Base-by-base conservation (phyloP, 2,797 vertebrate genomes). In the Girardinus metallicus region DNA sequence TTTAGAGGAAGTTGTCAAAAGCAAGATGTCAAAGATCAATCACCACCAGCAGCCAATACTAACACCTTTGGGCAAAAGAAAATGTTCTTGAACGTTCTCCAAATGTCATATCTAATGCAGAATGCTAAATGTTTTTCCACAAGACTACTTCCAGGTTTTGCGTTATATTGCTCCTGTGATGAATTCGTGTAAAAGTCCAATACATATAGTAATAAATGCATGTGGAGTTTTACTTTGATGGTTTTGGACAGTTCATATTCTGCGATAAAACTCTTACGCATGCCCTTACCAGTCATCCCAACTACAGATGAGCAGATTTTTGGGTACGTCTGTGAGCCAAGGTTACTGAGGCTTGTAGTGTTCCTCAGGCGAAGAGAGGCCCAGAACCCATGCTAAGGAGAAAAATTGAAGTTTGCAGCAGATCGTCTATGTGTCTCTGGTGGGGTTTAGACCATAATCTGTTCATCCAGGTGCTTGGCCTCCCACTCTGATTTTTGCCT, bases 381-480 rank as follows among this genome's bases (percentile, higher is more conserved):
- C 89, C 82, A 84, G 82, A 86, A 77, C 83, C 85, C 83, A 85
- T 84, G 83, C 76, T 82, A 82, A 86, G 88, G 85, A 88, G 88
- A 87, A 89, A 92, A 93, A 91, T 85, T 88, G 78, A 92, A 92
- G 90, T 91, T 92, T 88, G 79, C 87, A 81, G 86, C 83, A 88
- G 86, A 89, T 92, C 90, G 86, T 94, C 93, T 91, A 62, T 85
- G 87, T 89, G 91, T 91, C 90, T 94, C 92, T 91, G 91, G 90
- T 93, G 91, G 90, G 90, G 90, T 89, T 93, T 93, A 90, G 81
- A 89, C 87, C 85, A 82, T 94, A 92, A 93, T 94, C 91, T 94
- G 89, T 94, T 92, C 92, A 93, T 94, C 89, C 92, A 93, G 93
- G 93, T 94, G 91, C 93, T 88, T 91, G 90, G 89, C 90, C 93